Percentiles rank a stretch among this genome's conserved stretches.
These are phyloP conservation scores for Planiliza haematocheilus DNA, from an alignment of 2,113 vertebrate species.

Conservation along the genomic window DNA sequence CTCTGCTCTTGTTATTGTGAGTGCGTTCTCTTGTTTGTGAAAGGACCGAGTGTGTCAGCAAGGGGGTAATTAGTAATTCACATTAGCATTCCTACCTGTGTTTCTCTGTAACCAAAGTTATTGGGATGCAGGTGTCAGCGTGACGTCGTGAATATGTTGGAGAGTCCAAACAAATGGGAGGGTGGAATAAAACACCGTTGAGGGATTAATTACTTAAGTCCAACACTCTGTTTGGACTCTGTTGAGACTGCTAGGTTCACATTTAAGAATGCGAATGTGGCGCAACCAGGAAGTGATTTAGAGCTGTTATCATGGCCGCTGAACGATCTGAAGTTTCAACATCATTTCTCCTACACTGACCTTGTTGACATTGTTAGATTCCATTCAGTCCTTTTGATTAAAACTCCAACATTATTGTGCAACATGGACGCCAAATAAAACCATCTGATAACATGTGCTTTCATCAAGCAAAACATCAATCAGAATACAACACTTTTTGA, in stretches of 20 bases:
- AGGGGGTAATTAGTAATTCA: conserved; percentile 61
- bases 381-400: no score
- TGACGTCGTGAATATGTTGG: conserved; percentile 62
- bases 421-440: no score
- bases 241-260: neutral
- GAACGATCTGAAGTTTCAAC: no score
- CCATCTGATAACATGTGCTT: no score
- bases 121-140: conserved; percentile 34
- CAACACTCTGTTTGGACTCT: neutral
- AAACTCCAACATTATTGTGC: no score
- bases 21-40: neutral
- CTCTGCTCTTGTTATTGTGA: conserved; percentile 5
- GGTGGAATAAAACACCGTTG: neutral
- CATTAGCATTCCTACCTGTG: conserved; percentile 32
- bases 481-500: no score
- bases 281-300: no score
- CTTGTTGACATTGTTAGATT: no score
- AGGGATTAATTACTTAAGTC: neutral
- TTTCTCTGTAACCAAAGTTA: conserved; percentile 26
- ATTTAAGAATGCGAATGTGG: no score
- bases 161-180: conserved; percentile 1
- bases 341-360: no score
- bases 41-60: conserved; percentile 37
- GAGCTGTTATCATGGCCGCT: no score
- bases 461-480: no score